Base-by-base conservation (phyloP, 2,113 vertebrate species). In the Lophotis ruficrista region DNA sequence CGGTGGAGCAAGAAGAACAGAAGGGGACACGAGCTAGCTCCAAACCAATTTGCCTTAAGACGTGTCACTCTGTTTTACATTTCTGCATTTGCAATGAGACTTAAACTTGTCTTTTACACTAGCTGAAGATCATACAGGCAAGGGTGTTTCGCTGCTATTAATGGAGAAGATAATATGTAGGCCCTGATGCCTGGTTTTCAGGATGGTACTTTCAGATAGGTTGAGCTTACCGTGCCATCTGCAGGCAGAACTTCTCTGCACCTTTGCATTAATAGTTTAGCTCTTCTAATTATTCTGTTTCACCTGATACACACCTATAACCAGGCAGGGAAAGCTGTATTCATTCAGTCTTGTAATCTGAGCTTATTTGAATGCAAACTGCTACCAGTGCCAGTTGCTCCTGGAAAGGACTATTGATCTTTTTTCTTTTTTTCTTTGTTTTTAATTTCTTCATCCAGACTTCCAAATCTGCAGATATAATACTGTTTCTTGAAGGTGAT, bases 341-440 rank as follows among this genome's bases (percentile, higher is more conserved):
- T 3, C 0, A 0, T n/a, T 60, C 33, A 10, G 0, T 12, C 0
- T 8, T 56, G 7, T 9, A 2, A 9, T 16, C n/a, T 33, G 47
- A 78, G 56, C 17, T 73, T 3, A 0, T 50, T 1, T 69, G 58
- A 27, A 53, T 16, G 8, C 24, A 62, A 38, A 27, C 16, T 31
- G 30, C 37, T 84, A 13, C 13, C 15, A 3, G 22, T 9, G 28
- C 12, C 19, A 35, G 37, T 78, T 51, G 12, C 9, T 41, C 14
- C 25, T 61, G 22, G 31, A 83, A 27, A 62, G 21, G 22, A 24
- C 38, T n/a, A 15, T 28, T 47, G 38, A 27, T 56, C 30, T 56
- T 33, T 30, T 56, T 57, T 21, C 5, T 17, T 33, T 56, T 28
- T n/a, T 19, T 18, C 15, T 43, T 6, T 15, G 14, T 64, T 8